Conservation (phyloP, 2,113 vertebrate genomes). For the Cygnus buccinator region DNA sequence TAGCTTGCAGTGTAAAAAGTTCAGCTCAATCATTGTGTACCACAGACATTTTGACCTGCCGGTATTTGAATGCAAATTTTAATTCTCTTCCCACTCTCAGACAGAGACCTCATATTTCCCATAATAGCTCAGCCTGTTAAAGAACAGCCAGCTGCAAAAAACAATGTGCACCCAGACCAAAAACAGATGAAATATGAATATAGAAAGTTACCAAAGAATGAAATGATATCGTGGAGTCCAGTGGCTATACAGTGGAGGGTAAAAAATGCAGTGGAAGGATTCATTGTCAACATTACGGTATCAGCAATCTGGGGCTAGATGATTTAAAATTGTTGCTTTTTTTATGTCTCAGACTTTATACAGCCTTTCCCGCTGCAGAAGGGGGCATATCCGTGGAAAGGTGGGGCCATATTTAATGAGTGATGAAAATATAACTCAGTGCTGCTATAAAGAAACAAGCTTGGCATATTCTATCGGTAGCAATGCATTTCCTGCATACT, state of each 20-base stretch:
- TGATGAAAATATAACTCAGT: neutral
- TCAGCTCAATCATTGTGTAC: neutral
- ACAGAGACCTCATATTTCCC: neutral
- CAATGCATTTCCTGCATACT: neutral
- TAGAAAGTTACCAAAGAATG: neutral
- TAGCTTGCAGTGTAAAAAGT: neutral
- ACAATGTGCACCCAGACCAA: neutral
- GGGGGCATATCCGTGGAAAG: neutral
- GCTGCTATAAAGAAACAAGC: neutral
- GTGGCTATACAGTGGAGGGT: neutral
- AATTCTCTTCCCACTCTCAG: neutral
- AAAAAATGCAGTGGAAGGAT: neutral
- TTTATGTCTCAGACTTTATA: neutral
- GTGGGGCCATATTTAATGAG: neutral
- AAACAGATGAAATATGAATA: neutral
- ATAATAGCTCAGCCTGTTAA: neutral
- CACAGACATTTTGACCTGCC: slow-evolving; percentile 16
- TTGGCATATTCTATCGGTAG: neutral
- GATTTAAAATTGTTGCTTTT: neutral
- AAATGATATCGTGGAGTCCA: neutral
- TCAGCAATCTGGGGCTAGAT: neutral
- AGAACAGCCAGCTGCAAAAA: neutral
- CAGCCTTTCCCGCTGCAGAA: neutral
- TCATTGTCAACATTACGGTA: neutral
- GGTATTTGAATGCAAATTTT: slow-evolving; percentile 12